phyloP scores from a whole-genome alignment of 2,888 invertebrate genomes.

The Mylabris sibirica region DNA sequence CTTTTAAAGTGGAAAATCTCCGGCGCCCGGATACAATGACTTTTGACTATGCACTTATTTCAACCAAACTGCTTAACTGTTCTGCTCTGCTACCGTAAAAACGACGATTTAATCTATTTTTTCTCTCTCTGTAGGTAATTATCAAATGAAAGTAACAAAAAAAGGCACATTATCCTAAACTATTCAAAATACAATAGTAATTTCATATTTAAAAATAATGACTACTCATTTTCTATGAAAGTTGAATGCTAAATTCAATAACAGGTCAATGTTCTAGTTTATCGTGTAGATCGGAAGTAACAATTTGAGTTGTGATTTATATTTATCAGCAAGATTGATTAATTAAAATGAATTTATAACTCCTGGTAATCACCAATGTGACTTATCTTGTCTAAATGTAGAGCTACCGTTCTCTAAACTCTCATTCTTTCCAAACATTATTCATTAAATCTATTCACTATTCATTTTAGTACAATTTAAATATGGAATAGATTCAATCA shows the following conservation, averaged over 20 bases:
- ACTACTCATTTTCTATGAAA: slow-evolving; percentile 22
- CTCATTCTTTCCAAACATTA: slow-evolving; percentile 20
- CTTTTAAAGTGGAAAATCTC: slow-evolving; percentile 20
- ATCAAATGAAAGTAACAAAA: slow-evolving; percentile 13
- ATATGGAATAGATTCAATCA: not conserved
- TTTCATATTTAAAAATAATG: slow-evolving; percentile 20
- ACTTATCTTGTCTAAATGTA: slow-evolving; percentile 15
- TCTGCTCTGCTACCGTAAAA: slow-evolving; percentile 19
- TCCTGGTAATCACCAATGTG: slow-evolving; percentile 29
- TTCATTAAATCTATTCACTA: slow-evolving; percentile 26
- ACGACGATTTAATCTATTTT: not conserved
- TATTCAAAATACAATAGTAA: slow-evolving; percentile 18
- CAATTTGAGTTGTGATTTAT: slow-evolving; percentile 34
- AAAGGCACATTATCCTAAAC: slow-evolving; percentile 13
- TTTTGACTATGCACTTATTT: slow-evolving; percentile 32
- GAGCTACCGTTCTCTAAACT: slow-evolving; percentile 26
- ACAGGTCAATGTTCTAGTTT: slow-evolving; percentile 24
- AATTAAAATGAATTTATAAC: slow-evolving; percentile 36
- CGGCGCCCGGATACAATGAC: slow-evolving; percentile 30
- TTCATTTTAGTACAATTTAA: slow-evolving; percentile 20
- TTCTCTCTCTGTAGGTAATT: not conserved
- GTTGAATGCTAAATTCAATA: slow-evolving; percentile 20
- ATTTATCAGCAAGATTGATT: slow-evolving; percentile 37
- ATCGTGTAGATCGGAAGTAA: slow-evolving; percentile 28
- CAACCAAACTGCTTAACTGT: slow-evolving; percentile 23